These are phyloP conservation scores for Leucopsar rothschildi DNA, from an alignment of 2,113 vertebrate genomes.

Conservation along the genomic window DNA sequence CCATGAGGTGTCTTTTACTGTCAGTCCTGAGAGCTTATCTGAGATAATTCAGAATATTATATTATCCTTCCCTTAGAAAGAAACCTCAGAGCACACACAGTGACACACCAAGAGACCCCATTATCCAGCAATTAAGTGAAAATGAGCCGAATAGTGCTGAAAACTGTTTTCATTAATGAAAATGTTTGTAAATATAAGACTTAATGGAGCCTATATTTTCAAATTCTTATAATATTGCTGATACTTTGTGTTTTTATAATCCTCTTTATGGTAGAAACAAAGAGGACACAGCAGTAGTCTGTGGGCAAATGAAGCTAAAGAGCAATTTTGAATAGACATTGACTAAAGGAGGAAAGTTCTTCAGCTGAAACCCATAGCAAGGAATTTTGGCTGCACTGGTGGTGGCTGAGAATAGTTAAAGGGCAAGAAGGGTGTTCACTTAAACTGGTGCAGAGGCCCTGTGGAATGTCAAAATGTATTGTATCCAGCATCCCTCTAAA, in stretches of 20 bases:
- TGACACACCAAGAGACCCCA: slow-evolving; percentile 2
- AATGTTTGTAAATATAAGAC: slow-evolving; percentile 17
- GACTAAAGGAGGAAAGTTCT: not conserved
- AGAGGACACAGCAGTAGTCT: not conserved
- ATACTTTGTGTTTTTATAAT: not conserved
- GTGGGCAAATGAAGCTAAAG: not conserved
- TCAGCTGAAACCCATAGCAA: not conserved
- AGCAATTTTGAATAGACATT: not conserved
- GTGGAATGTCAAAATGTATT: not conserved
- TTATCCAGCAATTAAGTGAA: slow-evolving; percentile 35
- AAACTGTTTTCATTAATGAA: slow-evolving; percentile 47
- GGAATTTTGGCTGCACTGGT: not conserved
- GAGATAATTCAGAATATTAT: slow-evolving; percentile 21
- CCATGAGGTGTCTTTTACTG: not conserved
- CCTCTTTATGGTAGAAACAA: not conserved
- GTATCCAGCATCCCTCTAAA: not conserved
- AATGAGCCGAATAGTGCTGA: slow-evolving; percentile 21
- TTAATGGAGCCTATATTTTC: slow-evolving; percentile 23
- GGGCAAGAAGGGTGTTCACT: not conserved
- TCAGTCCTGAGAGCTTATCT: slow-evolving; percentile 9
- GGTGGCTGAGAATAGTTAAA: not conserved
- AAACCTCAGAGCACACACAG: slow-evolving; percentile 5
- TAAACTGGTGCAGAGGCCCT: not conserved
- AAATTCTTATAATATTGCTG: slow-evolving; percentile 7
- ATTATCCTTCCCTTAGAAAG: slow-evolving; percentile 5